These are phyloP conservation scores for Desmophyllum pertusum DNA, from an alignment of 92 coral and sea anemone species.

Conservation along the genomic window DNA sequence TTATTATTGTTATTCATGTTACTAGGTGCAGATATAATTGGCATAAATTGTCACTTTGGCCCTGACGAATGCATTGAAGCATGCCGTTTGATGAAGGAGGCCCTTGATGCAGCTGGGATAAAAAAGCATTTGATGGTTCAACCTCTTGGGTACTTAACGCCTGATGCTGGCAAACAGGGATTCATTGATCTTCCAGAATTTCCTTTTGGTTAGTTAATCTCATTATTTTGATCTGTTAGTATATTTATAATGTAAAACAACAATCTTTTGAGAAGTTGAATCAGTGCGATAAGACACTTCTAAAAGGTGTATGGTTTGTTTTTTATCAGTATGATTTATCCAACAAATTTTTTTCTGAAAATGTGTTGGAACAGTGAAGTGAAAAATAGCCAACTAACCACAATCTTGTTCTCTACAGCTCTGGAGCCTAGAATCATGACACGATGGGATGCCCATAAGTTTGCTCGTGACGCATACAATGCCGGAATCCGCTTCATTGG, in stretches of 20 bases:
- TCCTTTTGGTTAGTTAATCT: conserved; percentile 84
- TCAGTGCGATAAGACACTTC: too few species aligned
- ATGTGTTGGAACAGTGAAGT: neutral
- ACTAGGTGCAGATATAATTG: conserved; percentile 94
- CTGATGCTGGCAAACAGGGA: conserved; percentile 94
- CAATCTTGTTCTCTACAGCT: conserved; percentile 39
- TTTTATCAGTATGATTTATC: too few species aligned
- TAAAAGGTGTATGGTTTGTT: neutral
- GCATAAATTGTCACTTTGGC: conserved; percentile 94
- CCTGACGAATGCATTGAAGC: conserved; percentile 80
- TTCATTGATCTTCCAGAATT: conserved; percentile 98
- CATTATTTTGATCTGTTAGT: too few species aligned
- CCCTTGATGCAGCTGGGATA: conserved; percentile 88
- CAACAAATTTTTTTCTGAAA: too few species aligned
- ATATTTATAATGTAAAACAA: neutral
- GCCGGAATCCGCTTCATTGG: conserved; percentile 93
- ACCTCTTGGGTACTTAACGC: conserved; percentile 88
- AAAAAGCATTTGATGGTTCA: conserved; percentile 92
- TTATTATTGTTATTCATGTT: neutral
- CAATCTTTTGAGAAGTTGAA: too few species aligned
- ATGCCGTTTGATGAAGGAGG: conserved; percentile 87
- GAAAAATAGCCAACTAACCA: neutral
- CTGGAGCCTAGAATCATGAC: conserved; percentile 95
- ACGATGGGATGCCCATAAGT: conserved; percentile 95
- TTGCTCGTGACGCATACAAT: conserved; percentile 94